Evolutionary conservation across 2,113 vertebrate species (phyloP).

Genomic region (Regulus satrapa): DNA sequence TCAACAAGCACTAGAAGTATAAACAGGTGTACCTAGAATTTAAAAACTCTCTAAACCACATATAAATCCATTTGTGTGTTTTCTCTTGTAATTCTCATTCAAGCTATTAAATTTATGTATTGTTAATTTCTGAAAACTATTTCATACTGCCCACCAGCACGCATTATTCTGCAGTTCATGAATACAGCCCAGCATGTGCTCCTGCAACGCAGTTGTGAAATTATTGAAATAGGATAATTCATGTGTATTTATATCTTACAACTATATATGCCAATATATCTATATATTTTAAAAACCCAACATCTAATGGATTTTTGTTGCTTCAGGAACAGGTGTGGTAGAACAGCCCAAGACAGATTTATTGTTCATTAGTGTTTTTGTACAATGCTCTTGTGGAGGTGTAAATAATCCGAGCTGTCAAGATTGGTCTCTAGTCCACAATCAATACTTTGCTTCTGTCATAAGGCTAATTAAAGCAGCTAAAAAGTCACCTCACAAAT

Average conservation of each 20-base stretch:
- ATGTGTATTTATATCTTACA: slow-evolving; percentile 36
- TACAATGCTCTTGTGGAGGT: slow-evolving; percentile 76
- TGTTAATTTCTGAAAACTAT: slow-evolving; percentile 23
- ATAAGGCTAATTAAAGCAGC: slow-evolving; percentile 81
- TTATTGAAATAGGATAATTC: neutral
- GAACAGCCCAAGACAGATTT: slow-evolving; percentile 77
- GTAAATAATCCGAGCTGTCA: slow-evolving; percentile 80
- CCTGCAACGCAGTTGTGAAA: neutral
- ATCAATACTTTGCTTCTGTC: slow-evolving; percentile 84
- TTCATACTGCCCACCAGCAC: neutral
- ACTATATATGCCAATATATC: slow-evolving; percentile 48
- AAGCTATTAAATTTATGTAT: neutral
- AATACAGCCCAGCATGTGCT: neutral
- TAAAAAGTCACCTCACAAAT: slow-evolving; percentile 79
- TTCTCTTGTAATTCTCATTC: slow-evolving; percentile 12
- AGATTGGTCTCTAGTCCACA: slow-evolving; percentile 78
- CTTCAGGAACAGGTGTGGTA: slow-evolving; percentile 81
- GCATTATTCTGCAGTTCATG: neutral
- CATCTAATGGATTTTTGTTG: slow-evolving; percentile 76
- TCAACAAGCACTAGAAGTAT: neutral
- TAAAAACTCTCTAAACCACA: neutral
- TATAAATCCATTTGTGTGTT: neutral
- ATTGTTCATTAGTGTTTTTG: slow-evolving; percentile 84
- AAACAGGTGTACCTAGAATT: neutral
- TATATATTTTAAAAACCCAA: slow-evolving; percentile 55